phyloP scores from a whole-genome alignment of 2,113 vertebrate species.

The Taurulus bubalis region DNA sequence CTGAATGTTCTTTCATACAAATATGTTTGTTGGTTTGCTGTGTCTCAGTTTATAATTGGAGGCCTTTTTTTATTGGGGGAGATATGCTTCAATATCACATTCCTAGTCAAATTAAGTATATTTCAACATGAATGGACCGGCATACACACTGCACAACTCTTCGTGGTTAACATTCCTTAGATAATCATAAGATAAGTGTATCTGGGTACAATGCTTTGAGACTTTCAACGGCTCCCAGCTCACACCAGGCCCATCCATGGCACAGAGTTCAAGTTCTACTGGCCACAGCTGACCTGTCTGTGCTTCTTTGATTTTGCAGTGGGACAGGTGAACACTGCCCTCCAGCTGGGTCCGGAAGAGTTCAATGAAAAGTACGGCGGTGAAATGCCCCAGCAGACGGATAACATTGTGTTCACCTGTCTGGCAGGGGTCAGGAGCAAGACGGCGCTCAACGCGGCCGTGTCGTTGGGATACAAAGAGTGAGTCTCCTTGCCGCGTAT shows the following conservation, averaged over 20 bases:
- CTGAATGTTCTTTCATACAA: background rate
- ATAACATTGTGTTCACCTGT: conserved; percentile 91
- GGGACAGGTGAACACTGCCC: conserved; percentile 86
- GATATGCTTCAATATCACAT: background rate
- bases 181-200: background rate
- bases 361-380: conserved; percentile 89
- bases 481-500: conserved; percentile 56
- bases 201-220: background rate
- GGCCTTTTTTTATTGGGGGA: background rate
- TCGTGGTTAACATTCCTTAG: background rate
- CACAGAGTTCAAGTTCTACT: background rate
- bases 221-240: background rate
- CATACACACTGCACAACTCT: too few species aligned
- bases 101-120: background rate
- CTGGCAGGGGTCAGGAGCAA: conserved; percentile 90
- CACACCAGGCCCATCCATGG: background rate
- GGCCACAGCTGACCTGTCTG: background rate
- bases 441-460: conserved; percentile 84
- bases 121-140: background rate
- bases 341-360: conserved; percentile 86
- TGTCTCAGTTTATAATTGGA: background rate
- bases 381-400: conserved; percentile 86
- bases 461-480: conserved; percentile 90
- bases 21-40: background rate
- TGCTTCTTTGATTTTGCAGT: conserved; percentile 78